Evolutionary conservation across 2,113 vertebrate genomes (phyloP).

Genomic region (Trematomus loennbergii): DNA sequence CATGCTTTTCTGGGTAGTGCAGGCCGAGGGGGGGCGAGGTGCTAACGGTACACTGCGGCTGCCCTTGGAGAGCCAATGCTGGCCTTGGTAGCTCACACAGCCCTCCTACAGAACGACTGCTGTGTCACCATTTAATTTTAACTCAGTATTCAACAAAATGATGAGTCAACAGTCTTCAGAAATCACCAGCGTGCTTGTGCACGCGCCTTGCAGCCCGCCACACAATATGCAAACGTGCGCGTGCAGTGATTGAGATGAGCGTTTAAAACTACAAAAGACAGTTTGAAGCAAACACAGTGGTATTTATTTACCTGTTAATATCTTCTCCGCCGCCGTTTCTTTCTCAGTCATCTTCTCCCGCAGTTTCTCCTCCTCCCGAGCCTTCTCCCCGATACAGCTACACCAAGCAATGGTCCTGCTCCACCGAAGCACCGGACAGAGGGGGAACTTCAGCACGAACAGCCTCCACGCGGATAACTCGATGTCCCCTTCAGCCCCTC

Average conservation of each 20-base stretch:
- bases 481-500: not conserved
- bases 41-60: constrained; percentile 12
- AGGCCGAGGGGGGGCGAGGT: not conserved
- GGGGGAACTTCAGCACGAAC: not conserved
- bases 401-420: constrained; percentile 73
- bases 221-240: not conserved
- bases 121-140: not conserved
- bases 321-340: constrained; percentile 70
- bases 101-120: constrained; percentile 20
- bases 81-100: fast-evolving
- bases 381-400: constrained; percentile 65
- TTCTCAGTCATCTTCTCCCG: constrained; percentile 80
- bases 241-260: not conserved
- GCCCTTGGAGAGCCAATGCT: not conserved
- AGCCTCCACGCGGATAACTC: not conserved
- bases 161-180: too few relatives aligned
- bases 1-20: not conserved
- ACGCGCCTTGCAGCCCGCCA: not conserved
- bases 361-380: constrained; percentile 62
- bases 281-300: too few relatives aligned
- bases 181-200: not conserved
- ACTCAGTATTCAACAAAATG: too few relatives aligned
- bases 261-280: not conserved
- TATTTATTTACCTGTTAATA: constrained; percentile 71
- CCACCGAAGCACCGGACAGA: constrained; percentile 33